A percentile compares a stretch with the other conserved stretches of the same genome.
phyloP scores from a whole-genome alignment of 1,140 invertebrate genomes.

The Palaemon carinicauda region DNA sequence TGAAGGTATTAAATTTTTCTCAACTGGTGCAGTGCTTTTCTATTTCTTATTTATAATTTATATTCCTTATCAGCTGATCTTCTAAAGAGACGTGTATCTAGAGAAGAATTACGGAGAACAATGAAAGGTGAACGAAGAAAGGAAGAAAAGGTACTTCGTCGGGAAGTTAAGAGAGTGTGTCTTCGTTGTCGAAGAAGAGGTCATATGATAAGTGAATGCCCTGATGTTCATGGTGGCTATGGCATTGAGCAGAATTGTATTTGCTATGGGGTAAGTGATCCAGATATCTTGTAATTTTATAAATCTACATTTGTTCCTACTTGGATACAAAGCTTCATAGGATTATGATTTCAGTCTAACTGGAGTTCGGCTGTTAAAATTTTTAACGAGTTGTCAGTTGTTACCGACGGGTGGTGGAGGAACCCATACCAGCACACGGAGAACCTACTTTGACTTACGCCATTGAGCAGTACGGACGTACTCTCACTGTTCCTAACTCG shows the following conservation, averaged over 20 bases:
- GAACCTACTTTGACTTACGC: too few relatives aligned
- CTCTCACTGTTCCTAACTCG: too few relatives aligned
- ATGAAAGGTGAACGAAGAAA: constrained; percentile 30
- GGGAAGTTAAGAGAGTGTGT: constrained; percentile 17
- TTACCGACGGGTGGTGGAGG: too few relatives aligned
- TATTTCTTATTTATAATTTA: too few relatives aligned
- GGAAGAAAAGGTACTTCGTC: constrained; percentile 24
- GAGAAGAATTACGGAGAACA: constrained; percentile 1
- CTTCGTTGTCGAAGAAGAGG: constrained; percentile 41
- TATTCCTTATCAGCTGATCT: background rate
- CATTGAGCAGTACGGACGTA: too few relatives aligned
- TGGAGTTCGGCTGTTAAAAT: too few relatives aligned
- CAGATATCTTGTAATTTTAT: background rate
- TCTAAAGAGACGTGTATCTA: background rate
- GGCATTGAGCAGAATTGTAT: background rate
- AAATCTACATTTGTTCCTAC: background rate
- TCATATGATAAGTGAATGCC: constrained; percentile 35
- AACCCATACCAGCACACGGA: too few relatives aligned
- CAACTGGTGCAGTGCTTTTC: too few relatives aligned
- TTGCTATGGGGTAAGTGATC: constrained; percentile 39
- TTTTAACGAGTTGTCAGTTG: too few relatives aligned
- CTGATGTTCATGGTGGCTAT: background rate
- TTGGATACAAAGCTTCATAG: too few relatives aligned
- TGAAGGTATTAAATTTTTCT: too few relatives aligned
- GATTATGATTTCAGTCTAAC: too few relatives aligned